Conservation (phyloP, 1,140 invertebrate genomes). For the Drosophila kanapiae region DNA sequence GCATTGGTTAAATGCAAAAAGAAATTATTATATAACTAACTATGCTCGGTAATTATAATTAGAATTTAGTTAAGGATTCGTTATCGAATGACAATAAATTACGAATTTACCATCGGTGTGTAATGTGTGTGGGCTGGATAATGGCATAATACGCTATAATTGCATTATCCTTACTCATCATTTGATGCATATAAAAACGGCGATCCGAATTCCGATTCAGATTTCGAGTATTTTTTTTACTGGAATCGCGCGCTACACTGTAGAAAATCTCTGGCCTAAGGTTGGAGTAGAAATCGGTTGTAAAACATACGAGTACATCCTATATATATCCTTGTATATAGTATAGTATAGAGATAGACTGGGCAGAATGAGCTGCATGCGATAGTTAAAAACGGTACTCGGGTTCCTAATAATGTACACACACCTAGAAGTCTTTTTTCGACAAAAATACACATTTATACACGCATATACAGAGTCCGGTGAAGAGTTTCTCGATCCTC, state of each 20-base stretch:
- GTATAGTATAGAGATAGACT: conserved; percentile 28
- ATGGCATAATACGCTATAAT: conserved; percentile 27
- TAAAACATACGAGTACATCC: conserved; percentile 57
- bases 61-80: conserved; percentile 63
- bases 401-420: conserved; percentile 65
- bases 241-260: conserved; percentile 57
- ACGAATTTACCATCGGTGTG: conserved; percentile 41
- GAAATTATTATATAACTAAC: conserved; percentile 73
- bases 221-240: conserved; percentile 7
- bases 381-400: conserved; percentile 53
- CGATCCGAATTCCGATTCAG: conserved; percentile 23
- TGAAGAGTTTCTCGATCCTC: conserved; percentile 42
- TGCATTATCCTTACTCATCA: conserved; percentile 33
- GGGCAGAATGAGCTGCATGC: conserved; percentile 54
- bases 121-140: conserved; percentile 17
- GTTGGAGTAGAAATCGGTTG: conserved; percentile 57
- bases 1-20: conserved; percentile 79
- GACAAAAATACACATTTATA: conserved; percentile 77
- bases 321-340: conserved; percentile 24
- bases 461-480: conserved; percentile 68
- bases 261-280: conserved; percentile 65
- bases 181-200: conserved; percentile 51
- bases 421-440: conserved; percentile 74
- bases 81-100: conserved; percentile 74
- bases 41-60: conserved; percentile 56